Evolutionary conservation across 1,140 invertebrate genomes (phyloP).

Genomic region (Apis cerana): DNA sequence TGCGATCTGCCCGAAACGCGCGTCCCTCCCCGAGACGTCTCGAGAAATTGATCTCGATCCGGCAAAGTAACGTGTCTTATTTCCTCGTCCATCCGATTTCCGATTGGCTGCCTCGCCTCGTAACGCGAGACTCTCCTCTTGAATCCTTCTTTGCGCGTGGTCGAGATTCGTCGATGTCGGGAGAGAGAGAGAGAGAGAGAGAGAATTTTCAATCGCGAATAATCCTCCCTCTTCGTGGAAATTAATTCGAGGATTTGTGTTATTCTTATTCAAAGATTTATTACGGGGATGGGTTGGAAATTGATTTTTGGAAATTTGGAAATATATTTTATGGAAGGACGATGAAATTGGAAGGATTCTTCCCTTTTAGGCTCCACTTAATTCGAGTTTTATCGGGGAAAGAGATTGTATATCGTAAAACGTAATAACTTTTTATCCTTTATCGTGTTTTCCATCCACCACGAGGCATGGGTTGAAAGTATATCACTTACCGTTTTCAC

Average conservation of each 20-base stretch:
- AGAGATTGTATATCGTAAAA: conserved; percentile 2
- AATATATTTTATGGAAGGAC: neutral
- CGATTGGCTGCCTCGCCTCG: too few relatives aligned
- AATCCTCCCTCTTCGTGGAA: neutral
- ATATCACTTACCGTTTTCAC: too few relatives aligned
- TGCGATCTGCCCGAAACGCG: too few relatives aligned
- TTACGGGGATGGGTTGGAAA: neutral
- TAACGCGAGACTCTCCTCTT: too few relatives aligned
- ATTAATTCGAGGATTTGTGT: neutral
- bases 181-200: too few relatives aligned
- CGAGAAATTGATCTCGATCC: too few relatives aligned
- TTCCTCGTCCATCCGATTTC: too few relatives aligned
- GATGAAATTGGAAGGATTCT: neutral
- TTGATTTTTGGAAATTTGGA: neutral
- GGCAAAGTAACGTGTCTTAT: too few relatives aligned
- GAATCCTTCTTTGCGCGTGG: neutral
- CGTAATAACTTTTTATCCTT: conserved; percentile 37
- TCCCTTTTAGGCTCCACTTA: conserved; percentile 4
- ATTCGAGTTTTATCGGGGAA: conserved; percentile 33
- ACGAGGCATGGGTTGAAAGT: neutral
- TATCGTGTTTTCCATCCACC: neutral
- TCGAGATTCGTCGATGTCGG: too few relatives aligned
- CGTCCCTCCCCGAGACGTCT: too few relatives aligned
- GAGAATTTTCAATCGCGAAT: too few relatives aligned
- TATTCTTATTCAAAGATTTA: too few relatives aligned